Evolutionary conservation across 1,140 invertebrate genomes (phyloP), one percentile per base, ranked within the genome.

Genomic region (Teleopsis dalmanni): DNA sequence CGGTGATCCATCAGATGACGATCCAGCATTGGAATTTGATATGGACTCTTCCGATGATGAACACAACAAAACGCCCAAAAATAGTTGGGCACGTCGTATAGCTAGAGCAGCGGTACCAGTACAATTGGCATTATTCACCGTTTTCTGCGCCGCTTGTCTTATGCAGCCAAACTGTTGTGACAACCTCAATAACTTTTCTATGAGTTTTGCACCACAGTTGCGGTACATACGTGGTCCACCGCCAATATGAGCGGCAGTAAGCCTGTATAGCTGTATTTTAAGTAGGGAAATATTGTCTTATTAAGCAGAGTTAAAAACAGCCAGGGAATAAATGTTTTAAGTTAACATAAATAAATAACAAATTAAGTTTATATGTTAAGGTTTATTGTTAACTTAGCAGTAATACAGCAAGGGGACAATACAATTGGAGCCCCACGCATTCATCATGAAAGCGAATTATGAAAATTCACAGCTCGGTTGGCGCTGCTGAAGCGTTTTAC

Each of bases 141-240:
- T 93, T 5, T 78, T 90, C 35, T 85, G 87, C 48, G 80, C 89
- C 21, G 85, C 85, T 4, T 91, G 85, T 70, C 75, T 91, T 11
- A 75, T 91, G 52, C 88, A 91, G 58, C 81, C 85, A 9, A 81
- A 80, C 29, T 91, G 89, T 66, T 91, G 89, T 70, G 88, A 93
- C 65, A 79, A 83, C 11, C 76, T 89, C 47, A 90, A 92, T 72
- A 89, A 85, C 44, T 78, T 92, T 51, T 83, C 82, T 22, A 76
- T 87, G 56, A 89, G 86, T 1, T 74, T 93, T 18, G 84, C 84
- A 4, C 89, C 89, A 3, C 88, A 92, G 60, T 72, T 94, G 48
- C 81, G 86, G 38, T 92, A 92, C 57, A 80, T 90, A 7, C 79
- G 83, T 36, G 89, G 90, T 52, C 88, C 88, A 16, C 90, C 90